Evolutionary conservation across 2,113 vertebrate genomes (phyloP).

Genomic region (Clupea harengus): DNA sequence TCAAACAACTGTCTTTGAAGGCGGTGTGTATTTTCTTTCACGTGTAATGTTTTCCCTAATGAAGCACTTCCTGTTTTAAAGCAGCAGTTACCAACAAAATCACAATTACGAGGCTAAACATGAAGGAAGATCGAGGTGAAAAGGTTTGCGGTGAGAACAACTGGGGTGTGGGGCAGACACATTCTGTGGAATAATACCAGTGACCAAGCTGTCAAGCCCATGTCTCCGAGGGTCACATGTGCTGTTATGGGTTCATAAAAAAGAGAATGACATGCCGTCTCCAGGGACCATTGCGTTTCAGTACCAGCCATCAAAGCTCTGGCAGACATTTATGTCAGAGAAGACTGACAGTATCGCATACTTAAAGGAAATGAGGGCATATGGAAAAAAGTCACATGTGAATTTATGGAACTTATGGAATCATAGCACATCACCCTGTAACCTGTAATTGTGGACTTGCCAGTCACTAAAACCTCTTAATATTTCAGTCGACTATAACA

Average conservation of each 20-base stretch:
- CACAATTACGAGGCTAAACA: background rate
- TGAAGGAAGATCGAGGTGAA: background rate
- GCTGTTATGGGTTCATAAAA: background rate
- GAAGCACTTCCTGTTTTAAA: background rate
- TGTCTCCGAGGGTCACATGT: background rate
- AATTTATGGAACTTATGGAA: slow-evolving; percentile 1
- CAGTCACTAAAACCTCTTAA: background rate
- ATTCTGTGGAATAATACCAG: background rate
- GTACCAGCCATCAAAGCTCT: slow-evolving; percentile 3
- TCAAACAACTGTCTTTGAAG: background rate
- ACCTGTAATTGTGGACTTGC: slow-evolving; percentile 8
- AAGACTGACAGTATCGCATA: slow-evolving; percentile 16
- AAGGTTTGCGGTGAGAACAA: background rate
- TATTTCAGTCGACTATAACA: background rate
- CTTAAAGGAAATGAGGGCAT: slow-evolving; percentile 11
- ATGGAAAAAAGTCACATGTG: background rate
- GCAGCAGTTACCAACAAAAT: background rate
- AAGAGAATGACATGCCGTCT: slow-evolving; percentile 15
- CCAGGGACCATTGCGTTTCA: slow-evolving; percentile 12
- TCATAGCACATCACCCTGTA: background rate
- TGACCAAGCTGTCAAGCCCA: background rate
- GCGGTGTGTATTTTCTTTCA: background rate
- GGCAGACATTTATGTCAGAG: slow-evolving; percentile 1
- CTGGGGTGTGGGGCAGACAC: background rate
- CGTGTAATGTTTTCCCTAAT: slow-evolving; percentile 1